These are phyloP conservation scores for Cactoblastis cactorum DNA, from an alignment of 2,888 invertebrate species.

Conservation along the genomic window DNA sequence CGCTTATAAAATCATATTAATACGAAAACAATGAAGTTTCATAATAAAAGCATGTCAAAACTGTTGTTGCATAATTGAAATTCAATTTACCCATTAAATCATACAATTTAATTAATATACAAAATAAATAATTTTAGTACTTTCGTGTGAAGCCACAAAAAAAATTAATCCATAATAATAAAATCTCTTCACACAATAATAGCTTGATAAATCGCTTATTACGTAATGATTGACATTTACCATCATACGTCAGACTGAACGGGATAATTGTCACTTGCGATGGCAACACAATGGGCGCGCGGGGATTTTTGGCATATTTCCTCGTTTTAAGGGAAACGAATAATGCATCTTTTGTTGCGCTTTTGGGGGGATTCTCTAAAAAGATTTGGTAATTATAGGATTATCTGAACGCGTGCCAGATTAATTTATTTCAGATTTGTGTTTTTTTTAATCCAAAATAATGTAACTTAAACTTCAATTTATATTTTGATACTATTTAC, in stretches of 20 bases:
- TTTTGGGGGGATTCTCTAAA: constrained; percentile 28
- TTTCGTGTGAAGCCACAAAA: background rate
- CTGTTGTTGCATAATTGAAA: too few relatives aligned
- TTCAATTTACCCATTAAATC: too few relatives aligned
- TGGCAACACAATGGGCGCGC: constrained; percentile 29
- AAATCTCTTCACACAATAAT: constrained; percentile 17
- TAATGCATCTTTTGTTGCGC: constrained; percentile 33
- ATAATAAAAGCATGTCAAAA: too few relatives aligned
- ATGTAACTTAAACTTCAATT: background rate
- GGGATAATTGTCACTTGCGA: constrained; percentile 39
- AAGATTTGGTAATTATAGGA: constrained; percentile 22
- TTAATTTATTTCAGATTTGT: background rate
- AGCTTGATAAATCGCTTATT: constrained; percentile 21
- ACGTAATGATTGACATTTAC: constrained; percentile 40
- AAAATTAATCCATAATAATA: background rate
- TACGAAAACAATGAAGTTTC: too few relatives aligned
- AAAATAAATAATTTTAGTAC: background rate
- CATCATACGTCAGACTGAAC: constrained; percentile 33
- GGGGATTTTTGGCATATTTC: constrained; percentile 38
- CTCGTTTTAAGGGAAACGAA: constrained; percentile 39
- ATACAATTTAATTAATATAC: too few relatives aligned
- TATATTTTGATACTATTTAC: background rate
- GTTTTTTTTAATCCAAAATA: background rate
- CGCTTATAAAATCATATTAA: too few relatives aligned
- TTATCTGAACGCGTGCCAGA: constrained; percentile 10